Evolutionary conservation across 2,797 vertebrate species (phyloP).

Genomic region (Centropyge bicolor): DNA sequence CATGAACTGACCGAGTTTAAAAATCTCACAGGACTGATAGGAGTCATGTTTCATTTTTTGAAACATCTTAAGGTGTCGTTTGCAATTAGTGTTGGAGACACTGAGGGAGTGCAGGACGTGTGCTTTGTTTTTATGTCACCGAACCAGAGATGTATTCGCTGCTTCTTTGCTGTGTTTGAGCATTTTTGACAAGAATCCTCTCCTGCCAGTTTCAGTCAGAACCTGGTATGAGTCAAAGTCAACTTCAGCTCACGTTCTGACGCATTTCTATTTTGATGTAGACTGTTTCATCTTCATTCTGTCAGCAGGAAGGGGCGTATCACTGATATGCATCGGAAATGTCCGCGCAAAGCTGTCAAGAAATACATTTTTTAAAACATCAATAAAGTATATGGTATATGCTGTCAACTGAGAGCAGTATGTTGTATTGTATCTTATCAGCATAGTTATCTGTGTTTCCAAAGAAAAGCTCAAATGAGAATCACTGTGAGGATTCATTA

Average conservation of each 20-base stretch:
- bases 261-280: constrained; percentile 72
- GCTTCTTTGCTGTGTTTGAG: constrained; percentile 39
- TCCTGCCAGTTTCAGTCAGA: constrained; percentile 74
- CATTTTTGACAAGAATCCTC: constrained; percentile 56
- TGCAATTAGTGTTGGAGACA: constrained; percentile 63
- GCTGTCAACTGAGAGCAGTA: constrained; percentile 55
- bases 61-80: constrained; percentile 57
- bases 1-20: constrained; percentile 38
- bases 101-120: constrained; percentile 35
- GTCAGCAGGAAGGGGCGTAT: constrained; percentile 55
- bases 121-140: constrained; percentile 65
- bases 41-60: constrained; percentile 50
- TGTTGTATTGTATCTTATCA: constrained; percentile 28
- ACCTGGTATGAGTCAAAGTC: constrained; percentile 67
- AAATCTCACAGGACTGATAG: constrained; percentile 41
- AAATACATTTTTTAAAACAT: constrained; percentile 69
- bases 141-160: constrained; percentile 42
- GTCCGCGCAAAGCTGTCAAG: constrained; percentile 67
- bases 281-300: constrained; percentile 71
- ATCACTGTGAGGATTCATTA: constrained; percentile 44
- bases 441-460: constrained; percentile 42
- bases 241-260: constrained; percentile 61
- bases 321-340: constrained; percentile 59
- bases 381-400: constrained; percentile 53
- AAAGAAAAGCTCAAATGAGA: constrained; percentile 30